phyloP scores from a whole-genome alignment of 2,113 vertebrate species.

The Forbesichthys agassizii region DNA sequence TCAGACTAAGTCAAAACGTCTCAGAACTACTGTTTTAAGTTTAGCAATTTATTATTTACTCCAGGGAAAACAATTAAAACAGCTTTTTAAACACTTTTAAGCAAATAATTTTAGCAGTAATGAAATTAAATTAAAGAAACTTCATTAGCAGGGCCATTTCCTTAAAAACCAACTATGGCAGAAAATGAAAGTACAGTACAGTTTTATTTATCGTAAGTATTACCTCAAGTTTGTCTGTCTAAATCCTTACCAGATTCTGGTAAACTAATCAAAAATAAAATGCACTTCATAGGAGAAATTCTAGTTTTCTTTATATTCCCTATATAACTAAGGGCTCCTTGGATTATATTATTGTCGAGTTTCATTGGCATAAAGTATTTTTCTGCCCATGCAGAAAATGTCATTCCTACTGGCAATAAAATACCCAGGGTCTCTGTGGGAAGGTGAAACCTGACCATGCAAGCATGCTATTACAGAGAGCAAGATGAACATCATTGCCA shows the following conservation, averaged over 20 bases:
- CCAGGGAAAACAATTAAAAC: too few relatives aligned
- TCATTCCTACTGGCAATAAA: conserved; percentile 51
- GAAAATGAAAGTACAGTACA: too few relatives aligned
- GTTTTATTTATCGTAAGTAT: conserved; percentile 29
- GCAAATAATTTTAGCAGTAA: too few relatives aligned
- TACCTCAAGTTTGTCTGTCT: conserved; percentile 32
- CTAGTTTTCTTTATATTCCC: conserved; percentile 27
- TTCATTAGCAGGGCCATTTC: too few relatives aligned
- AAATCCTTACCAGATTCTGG: conserved; percentile 9
- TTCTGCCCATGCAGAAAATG: conserved; percentile 48
- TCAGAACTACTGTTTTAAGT: too few relatives aligned
- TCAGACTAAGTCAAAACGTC: too few relatives aligned
- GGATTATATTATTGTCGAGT: conserved; percentile 8
- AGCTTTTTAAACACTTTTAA: too few relatives aligned
- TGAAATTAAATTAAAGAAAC: too few relatives aligned
- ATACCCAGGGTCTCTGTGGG: conserved; percentile 40
- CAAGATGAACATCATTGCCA: conserved; percentile 32
- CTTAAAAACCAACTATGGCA: too few relatives aligned
- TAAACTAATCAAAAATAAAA: conserved; percentile 8
- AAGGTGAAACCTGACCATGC: conserved; percentile 26
- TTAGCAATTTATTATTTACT: too few relatives aligned
- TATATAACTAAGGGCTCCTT: neutral
- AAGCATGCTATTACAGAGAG: conserved; percentile 30
- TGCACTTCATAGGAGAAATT: conserved; percentile 20
- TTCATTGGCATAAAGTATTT: conserved; percentile 48